Percentiles rank a stretch among this genome's conserved stretches.
These are phyloP conservation scores for Platycercus adscitus DNA, from an alignment of 2,113 vertebrate genomes.

Conservation along the genomic window DNA sequence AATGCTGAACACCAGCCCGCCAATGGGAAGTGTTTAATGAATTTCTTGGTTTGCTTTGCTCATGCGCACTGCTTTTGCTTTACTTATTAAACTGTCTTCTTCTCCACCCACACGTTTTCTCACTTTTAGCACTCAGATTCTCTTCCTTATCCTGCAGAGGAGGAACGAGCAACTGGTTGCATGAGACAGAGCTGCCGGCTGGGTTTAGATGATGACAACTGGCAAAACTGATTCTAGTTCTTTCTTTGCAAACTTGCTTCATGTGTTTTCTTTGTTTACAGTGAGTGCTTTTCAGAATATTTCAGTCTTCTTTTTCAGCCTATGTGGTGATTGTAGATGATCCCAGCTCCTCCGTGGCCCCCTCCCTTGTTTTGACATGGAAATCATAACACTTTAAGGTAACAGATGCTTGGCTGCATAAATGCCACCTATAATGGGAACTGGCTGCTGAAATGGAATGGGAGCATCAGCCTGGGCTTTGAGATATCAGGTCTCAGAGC, in stretches of 20 bases:
- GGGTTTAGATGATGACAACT: background rate
- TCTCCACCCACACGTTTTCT: background rate
- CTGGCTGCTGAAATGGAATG: constrained; percentile 13
- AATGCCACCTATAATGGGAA: background rate
- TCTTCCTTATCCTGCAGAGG: too few species aligned
- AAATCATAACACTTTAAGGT: background rate
- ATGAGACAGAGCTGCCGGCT: background rate
- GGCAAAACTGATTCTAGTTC: background rate
- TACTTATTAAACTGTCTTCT: background rate
- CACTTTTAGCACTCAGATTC: background rate
- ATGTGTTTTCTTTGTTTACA: background rate
- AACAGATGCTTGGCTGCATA: background rate
- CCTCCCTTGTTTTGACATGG: background rate
- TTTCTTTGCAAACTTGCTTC: background rate
- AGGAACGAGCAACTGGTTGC: background rate
- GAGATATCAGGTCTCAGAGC: background rate
- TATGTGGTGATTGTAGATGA: background rate
- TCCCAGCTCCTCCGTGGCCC: background rate
- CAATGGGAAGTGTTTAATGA: background rate
- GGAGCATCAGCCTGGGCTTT: background rate
- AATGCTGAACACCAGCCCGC: background rate
- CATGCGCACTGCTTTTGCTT: background rate
- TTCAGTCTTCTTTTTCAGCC: background rate
- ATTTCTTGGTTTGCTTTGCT: background rate
- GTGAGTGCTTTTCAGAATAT: background rate